Evolutionary conservation across 2,113 vertebrate genomes (phyloP), one percentile per base, ranked within the genome.

Genomic region (Leucoraja erinaceus): DNA sequence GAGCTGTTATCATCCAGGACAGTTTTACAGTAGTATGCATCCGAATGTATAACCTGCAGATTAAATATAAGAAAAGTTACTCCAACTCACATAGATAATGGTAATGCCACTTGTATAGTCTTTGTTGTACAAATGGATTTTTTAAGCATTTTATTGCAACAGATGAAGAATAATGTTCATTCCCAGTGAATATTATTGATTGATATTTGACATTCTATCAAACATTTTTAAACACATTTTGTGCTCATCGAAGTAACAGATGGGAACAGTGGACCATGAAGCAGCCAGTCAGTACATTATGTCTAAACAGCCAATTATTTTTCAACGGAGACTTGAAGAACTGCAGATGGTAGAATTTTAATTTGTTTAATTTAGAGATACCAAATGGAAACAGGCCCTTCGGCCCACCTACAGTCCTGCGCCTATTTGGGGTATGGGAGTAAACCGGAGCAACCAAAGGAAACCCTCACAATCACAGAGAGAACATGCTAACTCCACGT

Each of bases 1-100:
- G 98, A 97, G 94, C 98, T 97, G 96, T 97, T 97, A 95, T 99
- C 98, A 0, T 99, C 98, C 63, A 99, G 95, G 95, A 99, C 94
- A 93, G 94, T 95, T 92, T 94, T 94, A 96, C 98, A 99, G 93
- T 98, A 95, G 66, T 95, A 94, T 0, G 97, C 96, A 0, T 95
- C 93, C 0, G 98, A 97, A 72, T 97, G 96, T 47, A 99, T 96
- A 93, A 99, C 97, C 96, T 97, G 93, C 84, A 75, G 38, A 20
- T 31, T 10, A 66, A 88, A 88, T n/a, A 66, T 5, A 88, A 88
- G 63, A 84, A 3, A n/a, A 1, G 12, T 88, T n/a, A 88, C 59
- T 66, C 59, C 18, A 66, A 88, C 28, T 88, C 83, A 63, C 3
- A 14, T 2, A n/a, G 22, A 61, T 59, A 63, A 63, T 18, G 28